phyloP scores from a whole-genome alignment of 2,113 vertebrate genomes.

The Tyrannus savana region DNA sequence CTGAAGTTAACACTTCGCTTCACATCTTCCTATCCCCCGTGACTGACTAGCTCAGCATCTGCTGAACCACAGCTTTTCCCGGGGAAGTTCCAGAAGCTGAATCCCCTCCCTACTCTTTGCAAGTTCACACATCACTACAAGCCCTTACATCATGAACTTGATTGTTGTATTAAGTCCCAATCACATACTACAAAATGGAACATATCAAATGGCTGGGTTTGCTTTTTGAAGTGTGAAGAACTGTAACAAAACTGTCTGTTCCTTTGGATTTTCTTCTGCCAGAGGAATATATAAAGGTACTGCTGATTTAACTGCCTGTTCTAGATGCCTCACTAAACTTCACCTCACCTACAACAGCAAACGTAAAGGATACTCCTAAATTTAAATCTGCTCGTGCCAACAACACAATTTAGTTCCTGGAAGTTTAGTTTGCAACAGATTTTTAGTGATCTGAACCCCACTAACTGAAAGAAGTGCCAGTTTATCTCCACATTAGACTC shows the following conservation, averaged over 20 bases:
- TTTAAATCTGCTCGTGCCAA: background rate
- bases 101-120: background rate
- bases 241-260: background rate
- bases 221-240: background rate
- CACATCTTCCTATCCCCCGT: background rate
- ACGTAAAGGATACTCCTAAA: background rate
- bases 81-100: background rate
- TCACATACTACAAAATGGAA: background rate
- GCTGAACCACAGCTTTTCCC: rapidly evolving
- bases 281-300: background rate
- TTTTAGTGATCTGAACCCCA: background rate
- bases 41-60: background rate
- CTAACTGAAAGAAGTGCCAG: background rate
- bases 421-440: background rate
- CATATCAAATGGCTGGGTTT: background rate
- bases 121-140: rapidly evolving
- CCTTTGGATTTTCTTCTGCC: background rate
- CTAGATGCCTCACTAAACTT: background rate
- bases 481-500: background rate
- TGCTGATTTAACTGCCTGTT: background rate
- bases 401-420: background rate
- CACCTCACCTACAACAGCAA: background rate
- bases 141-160: background rate
- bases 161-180: background rate
- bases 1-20: background rate